These are phyloP conservation scores for Eclectus roratus DNA, from an alignment of 2,113 vertebrate species.

Conservation along the genomic window DNA sequence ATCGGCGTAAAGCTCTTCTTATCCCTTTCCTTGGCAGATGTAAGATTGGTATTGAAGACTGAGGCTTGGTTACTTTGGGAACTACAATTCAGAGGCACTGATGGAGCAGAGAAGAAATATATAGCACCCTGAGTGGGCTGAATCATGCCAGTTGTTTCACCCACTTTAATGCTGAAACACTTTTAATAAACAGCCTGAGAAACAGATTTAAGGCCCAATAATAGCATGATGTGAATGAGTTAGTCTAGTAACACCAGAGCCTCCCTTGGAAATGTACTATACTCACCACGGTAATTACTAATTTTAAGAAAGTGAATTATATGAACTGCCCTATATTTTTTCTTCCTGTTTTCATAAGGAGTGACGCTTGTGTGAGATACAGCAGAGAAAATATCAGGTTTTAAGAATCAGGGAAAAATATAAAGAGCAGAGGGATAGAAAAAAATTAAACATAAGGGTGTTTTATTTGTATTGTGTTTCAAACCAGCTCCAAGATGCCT, in stretches of 20 bases:
- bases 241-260: constrained; percentile 11
- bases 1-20: neutral
- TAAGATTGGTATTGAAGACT: neutral
- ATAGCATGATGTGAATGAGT: neutral
- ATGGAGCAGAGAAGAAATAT: constrained; percentile 9
- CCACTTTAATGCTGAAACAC: constrained; percentile 18
- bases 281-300: neutral
- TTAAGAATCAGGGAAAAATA: neutral
- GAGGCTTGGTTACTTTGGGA: constrained; percentile 18
- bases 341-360: neutral
- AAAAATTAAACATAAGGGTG: neutral
- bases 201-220: constrained; percentile 18
- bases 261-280: constrained; percentile 13
- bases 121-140: neutral
- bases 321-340: neutral
- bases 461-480: neutral
- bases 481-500: neutral
- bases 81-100: neutral
- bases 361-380: neutral
- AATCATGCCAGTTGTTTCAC: constrained; percentile 25
- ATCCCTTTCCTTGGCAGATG: neutral
- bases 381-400: constrained; percentile 13
- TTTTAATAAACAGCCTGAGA: constrained; percentile 38
- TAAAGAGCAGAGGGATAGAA: neutral
- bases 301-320: constrained; percentile 34